Evolutionary conservation across 2,888 invertebrate genomes (phyloP), one percentile per base, ranked within the genome.

Genomic region (Brachyptera putata): DNA sequence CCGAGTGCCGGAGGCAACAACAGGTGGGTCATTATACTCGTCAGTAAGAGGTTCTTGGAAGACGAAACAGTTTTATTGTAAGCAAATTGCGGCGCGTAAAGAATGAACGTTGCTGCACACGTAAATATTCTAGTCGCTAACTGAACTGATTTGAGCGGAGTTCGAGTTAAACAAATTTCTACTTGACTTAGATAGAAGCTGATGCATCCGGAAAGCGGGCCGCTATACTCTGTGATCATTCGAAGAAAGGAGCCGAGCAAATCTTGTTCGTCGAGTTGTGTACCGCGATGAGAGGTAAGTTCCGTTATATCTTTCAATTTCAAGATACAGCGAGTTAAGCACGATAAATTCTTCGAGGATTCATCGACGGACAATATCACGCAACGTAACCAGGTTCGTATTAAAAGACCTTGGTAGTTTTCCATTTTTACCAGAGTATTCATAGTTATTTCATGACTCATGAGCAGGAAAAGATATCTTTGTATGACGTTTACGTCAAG

Each of bases 31-130:
- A 53, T 36, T 7, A 53, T 24, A 4, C 22, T 53, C 2, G 53
- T 22, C 9, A 34, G 13, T 21, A 43, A 3, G 4, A 53, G 21
- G 21, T 53, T 53, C 18, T 34, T 30, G 3, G 34, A 18, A 13
- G 49, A 26, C n/a, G n/a, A n/a, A n/a, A n/a, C n/a, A 4, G 11
- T 4, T 34, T 36, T 53, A 21, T 30, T 53, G 34, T 53, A 53
- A 7, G 21, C 18, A 9, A 53, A 18, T 21, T 36, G 13, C 13
- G 53, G 53, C 5, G 53, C 53, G 13, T 36, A 24, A 2, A 36
- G 5, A 13, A 53, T 22, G 21, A 53, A 53, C 34, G 13, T 30
- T 9, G 53, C 53, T 13, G 53, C 53, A 36, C 53, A 53, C 36
- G 14, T 53, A 21, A 21, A 53, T 7, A 36, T 30, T 34, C 53